These are phyloP conservation scores for Mimachlamys varia DNA, from an alignment of 2,888 invertebrate genomes.

Conservation along the genomic window DNA sequence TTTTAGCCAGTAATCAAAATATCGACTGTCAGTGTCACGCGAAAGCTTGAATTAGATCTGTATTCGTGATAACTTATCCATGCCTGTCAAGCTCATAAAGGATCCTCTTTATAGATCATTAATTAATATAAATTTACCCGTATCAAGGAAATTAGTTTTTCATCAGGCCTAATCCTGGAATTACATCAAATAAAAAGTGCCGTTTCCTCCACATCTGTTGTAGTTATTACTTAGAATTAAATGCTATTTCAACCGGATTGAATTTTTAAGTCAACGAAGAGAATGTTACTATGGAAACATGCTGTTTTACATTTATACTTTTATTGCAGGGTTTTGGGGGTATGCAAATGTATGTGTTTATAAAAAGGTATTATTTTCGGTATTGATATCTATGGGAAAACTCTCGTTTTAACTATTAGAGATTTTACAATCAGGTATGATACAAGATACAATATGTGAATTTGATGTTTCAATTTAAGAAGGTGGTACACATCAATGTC, in stretches of 20 bases:
- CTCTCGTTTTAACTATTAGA: not conserved
- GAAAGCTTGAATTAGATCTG: conserved; percentile 6
- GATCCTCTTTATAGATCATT: conserved; percentile 22
- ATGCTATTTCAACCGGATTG: not conserved
- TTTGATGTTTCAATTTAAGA: not conserved
- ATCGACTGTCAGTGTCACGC: conserved; percentile 18
- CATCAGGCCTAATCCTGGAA: not conserved
- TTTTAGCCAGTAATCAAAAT: conserved; percentile 30
- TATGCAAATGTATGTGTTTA: not conserved
- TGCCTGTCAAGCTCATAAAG: conserved; percentile 36
- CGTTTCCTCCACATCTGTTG: not conserved
- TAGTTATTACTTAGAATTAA: not conserved
- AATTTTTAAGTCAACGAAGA: not conserved
- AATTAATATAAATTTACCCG: conserved; percentile 34
- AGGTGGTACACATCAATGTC: not conserved
- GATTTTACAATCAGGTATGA: not conserved
- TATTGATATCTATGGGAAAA: not conserved
- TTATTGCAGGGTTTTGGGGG: not conserved
- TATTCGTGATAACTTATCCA: conserved; percentile 23
- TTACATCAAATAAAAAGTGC: conserved; percentile 6
- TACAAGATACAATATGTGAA: not conserved
- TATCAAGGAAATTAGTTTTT: conserved; percentile 34
- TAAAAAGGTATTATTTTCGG: not conserved
- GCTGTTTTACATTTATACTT: not conserved
- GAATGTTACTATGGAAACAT: not conserved